Base-by-base conservation (phyloP, 2,888 invertebrate genomes). In the Sminthurinus aureus region DNA sequence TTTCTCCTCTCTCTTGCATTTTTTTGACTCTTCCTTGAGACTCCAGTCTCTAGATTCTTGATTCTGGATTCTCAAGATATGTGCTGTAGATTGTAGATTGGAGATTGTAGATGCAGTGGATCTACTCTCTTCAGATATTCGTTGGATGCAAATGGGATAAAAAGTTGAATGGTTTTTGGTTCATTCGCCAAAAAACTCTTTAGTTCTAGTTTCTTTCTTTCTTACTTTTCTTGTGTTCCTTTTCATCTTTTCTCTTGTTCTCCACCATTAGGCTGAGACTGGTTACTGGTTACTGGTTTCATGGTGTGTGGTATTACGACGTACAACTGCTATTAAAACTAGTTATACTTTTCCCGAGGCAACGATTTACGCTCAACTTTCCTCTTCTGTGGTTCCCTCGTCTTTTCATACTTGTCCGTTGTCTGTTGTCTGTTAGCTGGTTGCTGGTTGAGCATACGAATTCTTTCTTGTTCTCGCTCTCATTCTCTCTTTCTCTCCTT, bases 141-240 rank as follows among this genome's bases (percentile, higher is more conserved):
- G 50, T 79, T 69, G 51, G 79, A 79, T 79, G 67, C 79, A 79
- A 79, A 79, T 79, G 67, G 79, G 79, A 79, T 79, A 69, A 77
- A 79, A 71, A 79, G 79, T 79, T 67, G 69, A 69, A 79, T 79
- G 67, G 79, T 50, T 79, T 51, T 69, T 79, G 69, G 69, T 79
- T 79, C 79, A n/a, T n/a, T 13, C 79, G 50, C 22, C 66, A 69
- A 69, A 71, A 58, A 79, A 67, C 79, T 69, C 69, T 67, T 75
- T 51, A 0, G 11, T 20, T 38, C n/a, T 76, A 18, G 22, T 76
- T 24, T 24, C 24, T 26, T 71, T 71, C 26, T 71, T 22, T 69
- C 69, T 11, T 69, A 9, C 69, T n/a, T n/a, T n/a, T 69, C 69
- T 11, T 69, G 1, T 69, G 69, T 69, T 71, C 9, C 15, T 6